These are phyloP conservation scores for Phyllotreta cruciferae DNA, from an alignment of 2,888 invertebrate species.

Conservation along the genomic window DNA sequence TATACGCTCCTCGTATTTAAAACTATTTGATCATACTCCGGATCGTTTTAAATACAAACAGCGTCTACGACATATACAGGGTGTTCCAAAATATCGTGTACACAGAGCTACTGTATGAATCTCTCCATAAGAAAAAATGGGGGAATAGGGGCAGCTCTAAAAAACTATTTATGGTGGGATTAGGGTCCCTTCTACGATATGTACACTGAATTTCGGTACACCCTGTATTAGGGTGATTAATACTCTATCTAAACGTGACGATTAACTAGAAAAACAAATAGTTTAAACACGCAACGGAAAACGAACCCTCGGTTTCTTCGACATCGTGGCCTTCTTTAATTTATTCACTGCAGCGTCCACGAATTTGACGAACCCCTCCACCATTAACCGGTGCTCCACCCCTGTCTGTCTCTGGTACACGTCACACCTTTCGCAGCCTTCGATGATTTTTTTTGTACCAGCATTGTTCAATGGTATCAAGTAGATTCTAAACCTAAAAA, in stretches of 20 bases:
- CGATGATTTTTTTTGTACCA: conserved; percentile 80
- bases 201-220: too few species aligned
- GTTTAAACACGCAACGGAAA: too few species aligned
- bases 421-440: conserved; percentile 79
- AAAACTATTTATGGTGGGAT: too few species aligned
- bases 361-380: conserved; percentile 79
- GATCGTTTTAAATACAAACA: too few species aligned
- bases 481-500: conserved; percentile 81
- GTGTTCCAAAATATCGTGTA: too few species aligned
- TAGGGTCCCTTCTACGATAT: too few species aligned
- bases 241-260: conserved; percentile 9
- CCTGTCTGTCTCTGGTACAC: conserved; percentile 75
- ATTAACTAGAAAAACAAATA: background rate
- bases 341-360: conserved; percentile 89
- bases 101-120: too few species aligned
- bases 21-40: background rate
- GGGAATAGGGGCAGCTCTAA: too few species aligned
- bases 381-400: conserved; percentile 69
- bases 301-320: conserved; percentile 80
- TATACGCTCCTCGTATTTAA: conserved; percentile 20
- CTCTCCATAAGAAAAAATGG: too few species aligned
- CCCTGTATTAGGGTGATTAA: too few species aligned
- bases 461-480: conserved; percentile 83
- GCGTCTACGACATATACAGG: too few species aligned
- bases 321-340: conserved; percentile 70